These are phyloP conservation scores for Euproctis similis DNA, from an alignment of 2,888 invertebrate species.

Conservation along the genomic window DNA sequence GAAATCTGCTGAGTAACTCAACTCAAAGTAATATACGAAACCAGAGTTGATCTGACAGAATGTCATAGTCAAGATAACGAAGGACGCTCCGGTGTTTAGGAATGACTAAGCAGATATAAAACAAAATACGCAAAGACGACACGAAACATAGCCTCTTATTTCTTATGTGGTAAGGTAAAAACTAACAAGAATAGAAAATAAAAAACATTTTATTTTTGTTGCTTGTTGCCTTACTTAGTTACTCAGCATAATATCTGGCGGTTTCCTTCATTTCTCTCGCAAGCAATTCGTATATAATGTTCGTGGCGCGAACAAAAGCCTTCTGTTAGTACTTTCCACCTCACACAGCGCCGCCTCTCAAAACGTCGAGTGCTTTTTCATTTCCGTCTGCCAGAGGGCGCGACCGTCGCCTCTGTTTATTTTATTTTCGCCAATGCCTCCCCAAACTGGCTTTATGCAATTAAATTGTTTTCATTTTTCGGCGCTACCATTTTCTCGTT, in stretches of 20 bases:
- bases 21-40: too few species aligned
- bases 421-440: slow-evolving; percentile 47
- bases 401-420: slow-evolving; percentile 31
- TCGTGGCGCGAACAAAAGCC: slow-evolving; percentile 44
- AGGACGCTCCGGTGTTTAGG: too few species aligned
- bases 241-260: slow-evolving; percentile 4
- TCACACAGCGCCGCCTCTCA: slow-evolving; percentile 32
- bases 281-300: slow-evolving; percentile 15
- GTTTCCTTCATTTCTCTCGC: slow-evolving; percentile 5
- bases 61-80: too few species aligned
- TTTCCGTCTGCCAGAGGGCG: slow-evolving; percentile 50
- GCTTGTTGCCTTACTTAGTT: too few species aligned
- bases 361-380: slow-evolving; percentile 47
- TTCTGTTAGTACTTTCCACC: slow-evolving; percentile 46
- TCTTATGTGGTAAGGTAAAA: too few species aligned
- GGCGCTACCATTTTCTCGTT: slow-evolving; percentile 18
- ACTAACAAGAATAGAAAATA: too few species aligned
- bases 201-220: too few species aligned
- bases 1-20: too few species aligned
- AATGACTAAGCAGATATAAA: too few species aligned
- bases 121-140: too few species aligned
- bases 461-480: slow-evolving; percentile 47
- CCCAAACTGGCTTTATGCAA: slow-evolving; percentile 40
- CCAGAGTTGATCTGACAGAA: too few species aligned
- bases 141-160: too few species aligned